Evolutionary conservation across 2,113 vertebrate genomes (phyloP).

Genomic region (Chrysochloris asiatica): DNA sequence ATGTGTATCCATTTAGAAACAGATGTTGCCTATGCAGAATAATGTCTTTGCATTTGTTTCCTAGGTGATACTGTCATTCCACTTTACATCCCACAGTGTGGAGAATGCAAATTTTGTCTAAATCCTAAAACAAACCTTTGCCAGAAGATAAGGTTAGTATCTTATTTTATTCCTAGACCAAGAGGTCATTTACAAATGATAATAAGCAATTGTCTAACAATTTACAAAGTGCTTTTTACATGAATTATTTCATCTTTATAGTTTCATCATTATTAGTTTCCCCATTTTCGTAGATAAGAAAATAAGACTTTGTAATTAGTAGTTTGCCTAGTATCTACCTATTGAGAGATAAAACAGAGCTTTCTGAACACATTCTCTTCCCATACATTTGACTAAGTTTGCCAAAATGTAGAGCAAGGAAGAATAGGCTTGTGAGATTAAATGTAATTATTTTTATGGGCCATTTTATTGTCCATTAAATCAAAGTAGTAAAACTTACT

Average conservation of each 20-base stretch:
- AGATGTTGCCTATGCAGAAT: not conserved
- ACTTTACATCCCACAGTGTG: too few relatives aligned
- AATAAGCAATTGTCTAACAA: not conserved
- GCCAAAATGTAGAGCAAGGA: not conserved
- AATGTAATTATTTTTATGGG: constrained; percentile 49
- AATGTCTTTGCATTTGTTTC: constrained; percentile 28
- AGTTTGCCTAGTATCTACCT: not conserved
- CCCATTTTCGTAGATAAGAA: constrained; percentile 26
- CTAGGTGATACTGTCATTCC: constrained; percentile 88
- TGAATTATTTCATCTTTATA: constrained; percentile 13
- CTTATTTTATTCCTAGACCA: constrained; percentile 46
- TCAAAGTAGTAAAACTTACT: constrained; percentile 48
- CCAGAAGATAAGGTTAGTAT: constrained; percentile 89
- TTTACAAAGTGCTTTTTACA: not conserved
- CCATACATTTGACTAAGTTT: not conserved
- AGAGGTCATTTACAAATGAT: not conserved
- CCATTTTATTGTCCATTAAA: constrained; percentile 40
- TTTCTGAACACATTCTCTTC: constrained; percentile 38
- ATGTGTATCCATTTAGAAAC: not conserved
- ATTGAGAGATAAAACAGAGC: not conserved
- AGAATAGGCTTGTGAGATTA: not conserved
- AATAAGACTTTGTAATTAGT: constrained; percentile 31
- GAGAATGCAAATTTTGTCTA: too few relatives aligned
- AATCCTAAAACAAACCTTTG: too few relatives aligned
- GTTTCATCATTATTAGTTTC: not conserved